A percentile compares a stretch with the other conserved stretches of the same genome.
Conservation (phyloP, 2,888 invertebrate species). For the Strigamia crassipes region DNA sequence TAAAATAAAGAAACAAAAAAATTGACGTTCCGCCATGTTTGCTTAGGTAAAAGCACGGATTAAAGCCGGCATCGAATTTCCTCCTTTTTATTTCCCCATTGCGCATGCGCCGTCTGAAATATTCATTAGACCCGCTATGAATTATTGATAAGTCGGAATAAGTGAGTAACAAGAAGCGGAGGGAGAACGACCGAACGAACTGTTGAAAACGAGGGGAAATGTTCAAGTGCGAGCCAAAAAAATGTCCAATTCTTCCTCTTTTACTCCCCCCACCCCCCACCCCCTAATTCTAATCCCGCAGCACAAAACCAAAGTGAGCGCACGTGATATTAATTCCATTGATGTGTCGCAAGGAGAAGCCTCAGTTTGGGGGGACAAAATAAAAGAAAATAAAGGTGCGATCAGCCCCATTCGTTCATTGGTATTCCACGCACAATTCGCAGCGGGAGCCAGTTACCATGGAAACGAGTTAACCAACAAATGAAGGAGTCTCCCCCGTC, state of each 20-base stretch:
- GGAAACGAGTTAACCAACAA: constrained; percentile 37
- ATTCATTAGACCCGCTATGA: constrained; percentile 39
- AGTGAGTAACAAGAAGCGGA: constrained; percentile 17
- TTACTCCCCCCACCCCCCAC: too few relatives aligned
- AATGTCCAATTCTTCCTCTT: too few relatives aligned
- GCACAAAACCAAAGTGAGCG: too few relatives aligned
- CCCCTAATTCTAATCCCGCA: too few relatives aligned
- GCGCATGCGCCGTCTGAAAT: constrained; percentile 42
- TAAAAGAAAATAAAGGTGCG: constrained; percentile 27
- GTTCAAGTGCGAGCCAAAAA: too few relatives aligned
- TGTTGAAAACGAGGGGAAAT: constrained; percentile 13
- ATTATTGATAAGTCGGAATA: constrained; percentile 34
- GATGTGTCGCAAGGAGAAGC: background rate
- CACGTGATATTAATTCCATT: background rate
- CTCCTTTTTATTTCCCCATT: background rate
- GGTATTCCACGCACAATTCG: constrained; percentile 7
- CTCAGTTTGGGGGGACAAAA: background rate
- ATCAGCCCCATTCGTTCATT: constrained; percentile 15
- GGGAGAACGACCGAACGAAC: too few relatives aligned
- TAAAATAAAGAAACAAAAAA: background rate
- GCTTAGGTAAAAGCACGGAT: background rate
- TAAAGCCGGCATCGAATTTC: constrained; percentile 9
- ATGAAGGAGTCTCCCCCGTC: background rate
- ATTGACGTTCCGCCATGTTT: background rate
- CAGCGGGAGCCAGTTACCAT: constrained; percentile 23